These are phyloP conservation scores for Eutrigla gurnardus DNA, from an alignment of 2,797 vertebrate genomes.

Conservation along the genomic window DNA sequence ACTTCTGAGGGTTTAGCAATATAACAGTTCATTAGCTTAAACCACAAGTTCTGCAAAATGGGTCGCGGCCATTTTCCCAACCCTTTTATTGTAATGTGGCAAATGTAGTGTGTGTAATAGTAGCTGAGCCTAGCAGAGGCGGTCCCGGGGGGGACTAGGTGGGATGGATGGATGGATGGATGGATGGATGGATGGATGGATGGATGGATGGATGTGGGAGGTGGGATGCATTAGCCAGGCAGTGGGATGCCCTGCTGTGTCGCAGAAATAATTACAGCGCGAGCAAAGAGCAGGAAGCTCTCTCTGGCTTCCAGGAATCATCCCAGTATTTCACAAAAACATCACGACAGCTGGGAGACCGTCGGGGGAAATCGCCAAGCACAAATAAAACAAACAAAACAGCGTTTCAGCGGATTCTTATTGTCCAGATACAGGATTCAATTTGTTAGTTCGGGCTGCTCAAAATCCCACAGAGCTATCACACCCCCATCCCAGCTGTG, in stretches of 20 bases:
- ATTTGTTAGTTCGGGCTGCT: background rate
- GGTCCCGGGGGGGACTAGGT: conserved; percentile 1
- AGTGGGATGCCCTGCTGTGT: conserved; percentile 49
- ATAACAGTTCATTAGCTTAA: conserved; percentile 30
- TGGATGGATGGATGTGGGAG: conserved; percentile 9
- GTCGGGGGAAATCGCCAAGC: background rate
- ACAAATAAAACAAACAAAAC: background rate
- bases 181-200: conserved; percentile 19
- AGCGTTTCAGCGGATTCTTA: background rate
- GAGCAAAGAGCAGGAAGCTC: conserved; percentile 27
- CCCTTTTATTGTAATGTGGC: conserved; percentile 27
- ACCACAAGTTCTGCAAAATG: conserved; percentile 17
- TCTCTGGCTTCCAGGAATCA: conserved; percentile 45
- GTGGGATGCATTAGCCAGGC: conserved; percentile 34
- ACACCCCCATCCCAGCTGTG: background rate
- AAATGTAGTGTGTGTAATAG: conserved; percentile 42
- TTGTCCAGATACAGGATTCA: background rate
- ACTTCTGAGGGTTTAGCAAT: conserved; percentile 9
- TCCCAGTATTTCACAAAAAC: conserved; percentile 38
- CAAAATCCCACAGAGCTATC: background rate
- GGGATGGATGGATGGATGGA: background rate
- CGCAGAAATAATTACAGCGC: conserved; percentile 48
- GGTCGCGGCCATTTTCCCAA: conserved; percentile 27
- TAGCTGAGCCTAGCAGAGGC: conserved; percentile 25
- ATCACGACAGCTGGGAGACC: conserved; percentile 33